Evolutionary conservation across 2,113 vertebrate species (phyloP).

Genomic region (Cacatua alba): DNA sequence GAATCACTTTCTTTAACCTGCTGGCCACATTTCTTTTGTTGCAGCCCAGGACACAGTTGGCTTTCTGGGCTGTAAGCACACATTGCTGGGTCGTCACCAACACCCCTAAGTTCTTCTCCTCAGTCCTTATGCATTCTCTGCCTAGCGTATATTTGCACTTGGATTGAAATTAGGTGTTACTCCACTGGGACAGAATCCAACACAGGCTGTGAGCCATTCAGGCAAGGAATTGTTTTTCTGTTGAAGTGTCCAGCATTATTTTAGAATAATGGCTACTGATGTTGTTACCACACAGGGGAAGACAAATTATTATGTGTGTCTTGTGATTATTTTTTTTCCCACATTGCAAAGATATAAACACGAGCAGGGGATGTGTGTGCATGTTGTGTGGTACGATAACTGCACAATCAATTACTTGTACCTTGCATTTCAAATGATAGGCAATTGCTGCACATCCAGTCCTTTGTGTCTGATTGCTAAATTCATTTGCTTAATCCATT

Average conservation of each 20-base stretch:
- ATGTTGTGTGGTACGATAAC: background rate
- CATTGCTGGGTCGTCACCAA: background rate
- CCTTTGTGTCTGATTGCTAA: slow-evolving; percentile 51
- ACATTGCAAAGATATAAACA: background rate
- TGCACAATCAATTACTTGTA: slow-evolving; percentile 33
- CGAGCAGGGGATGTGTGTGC: background rate
- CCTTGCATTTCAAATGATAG: slow-evolving; percentile 30
- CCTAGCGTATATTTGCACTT: background rate
- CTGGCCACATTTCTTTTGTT: background rate
- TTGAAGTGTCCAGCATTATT: background rate
- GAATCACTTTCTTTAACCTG: background rate
- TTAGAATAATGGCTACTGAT: slow-evolving; percentile 12
- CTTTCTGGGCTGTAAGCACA: background rate
- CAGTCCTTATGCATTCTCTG: background rate
- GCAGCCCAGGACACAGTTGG: background rate
- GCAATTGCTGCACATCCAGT: slow-evolving; percentile 23
- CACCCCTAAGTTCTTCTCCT: background rate
- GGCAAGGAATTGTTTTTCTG: background rate
- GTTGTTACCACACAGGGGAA: background rate
- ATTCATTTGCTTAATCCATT: slow-evolving; percentile 58
- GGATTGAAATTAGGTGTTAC: background rate
- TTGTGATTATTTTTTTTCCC: background rate
- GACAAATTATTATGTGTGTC: slow-evolving; percentile 1
- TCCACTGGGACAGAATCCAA: background rate
- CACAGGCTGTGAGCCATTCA: background rate